Percentiles rank a stretch among this genome's conserved stretches.
These are phyloP conservation scores for Reticulitermes lucifugus DNA, from an alignment of 2,888 invertebrate species.

Conservation along the genomic window DNA sequence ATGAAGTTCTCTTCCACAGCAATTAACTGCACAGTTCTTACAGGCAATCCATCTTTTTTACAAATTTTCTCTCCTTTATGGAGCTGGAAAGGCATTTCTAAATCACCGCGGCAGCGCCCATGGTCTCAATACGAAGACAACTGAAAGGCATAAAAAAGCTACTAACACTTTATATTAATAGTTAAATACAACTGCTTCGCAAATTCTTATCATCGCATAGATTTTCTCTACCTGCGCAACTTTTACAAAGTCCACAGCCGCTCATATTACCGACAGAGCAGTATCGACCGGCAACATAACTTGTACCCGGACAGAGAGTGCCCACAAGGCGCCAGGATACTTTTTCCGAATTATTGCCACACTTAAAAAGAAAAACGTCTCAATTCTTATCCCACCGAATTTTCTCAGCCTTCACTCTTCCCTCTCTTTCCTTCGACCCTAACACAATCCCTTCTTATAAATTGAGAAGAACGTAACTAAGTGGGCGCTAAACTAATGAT, in stretches of 20 bases:
- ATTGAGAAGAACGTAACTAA: not conserved
- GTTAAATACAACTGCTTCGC: too few relatives aligned
- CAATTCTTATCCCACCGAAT: not conserved
- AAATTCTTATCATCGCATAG: too few relatives aligned
- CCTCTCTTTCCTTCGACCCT: not conserved
- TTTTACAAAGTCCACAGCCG: not conserved
- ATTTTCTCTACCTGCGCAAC: not conserved
- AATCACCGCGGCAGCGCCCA: too few relatives aligned
- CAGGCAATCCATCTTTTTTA: too few relatives aligned
- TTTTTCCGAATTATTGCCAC: constrained; percentile 2
- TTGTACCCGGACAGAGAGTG: not conserved
- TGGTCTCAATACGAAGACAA: too few relatives aligned
- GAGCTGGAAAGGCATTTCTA: too few relatives aligned
- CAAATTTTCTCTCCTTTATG: too few relatives aligned
- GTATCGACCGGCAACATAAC: not conserved
- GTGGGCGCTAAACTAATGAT: not conserved
- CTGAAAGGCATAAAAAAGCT: too few relatives aligned
- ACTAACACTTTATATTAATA: too few relatives aligned
- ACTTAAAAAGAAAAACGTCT: not conserved
- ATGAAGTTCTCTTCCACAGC: too few relatives aligned
- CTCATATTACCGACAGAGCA: not conserved
- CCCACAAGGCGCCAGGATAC: not conserved
- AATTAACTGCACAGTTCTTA: too few relatives aligned
- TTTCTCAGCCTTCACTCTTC: not conserved
- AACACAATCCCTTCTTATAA: not conserved